A percentile compares a stretch with the other conserved stretches of the same genome.
phyloP scores from a whole-genome alignment of 2,888 invertebrate genomes.

The Hipparchia semele region DNA sequence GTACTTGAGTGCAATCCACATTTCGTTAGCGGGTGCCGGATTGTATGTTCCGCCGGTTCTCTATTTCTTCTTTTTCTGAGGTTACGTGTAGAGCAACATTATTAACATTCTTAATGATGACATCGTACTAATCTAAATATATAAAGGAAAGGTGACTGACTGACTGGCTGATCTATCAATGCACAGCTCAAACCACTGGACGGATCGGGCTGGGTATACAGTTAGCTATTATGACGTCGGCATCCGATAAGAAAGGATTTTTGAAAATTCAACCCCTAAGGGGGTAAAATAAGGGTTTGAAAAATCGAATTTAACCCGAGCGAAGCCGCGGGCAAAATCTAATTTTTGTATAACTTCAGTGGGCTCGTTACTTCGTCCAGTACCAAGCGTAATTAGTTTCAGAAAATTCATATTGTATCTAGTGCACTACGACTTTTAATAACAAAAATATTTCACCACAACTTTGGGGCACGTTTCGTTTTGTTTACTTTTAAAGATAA shows the following conservation, averaged over 20 bases:
- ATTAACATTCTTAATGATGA: not conserved
- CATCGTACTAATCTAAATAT: not conserved
- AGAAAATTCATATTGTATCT: not conserved
- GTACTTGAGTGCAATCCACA: constrained; percentile 74
- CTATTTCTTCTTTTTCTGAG: constrained; percentile 53
- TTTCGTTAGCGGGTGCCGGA: constrained; percentile 44
- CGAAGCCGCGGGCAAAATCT: not conserved
- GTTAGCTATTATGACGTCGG: too few relatives aligned
- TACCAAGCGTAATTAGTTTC: not conserved
- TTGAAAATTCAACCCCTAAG: too few relatives aligned
- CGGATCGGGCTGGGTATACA: too few relatives aligned
- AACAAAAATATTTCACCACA: not conserved
- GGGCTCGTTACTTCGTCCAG: constrained; percentile 1
- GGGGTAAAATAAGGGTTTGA: too few relatives aligned
- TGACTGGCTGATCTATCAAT: too few relatives aligned
- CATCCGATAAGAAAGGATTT: too few relatives aligned
- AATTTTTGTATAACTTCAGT: not conserved
- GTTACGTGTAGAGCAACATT: not conserved
- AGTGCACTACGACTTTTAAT: not conserved
- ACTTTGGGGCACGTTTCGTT: not conserved
- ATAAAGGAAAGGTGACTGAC: too few relatives aligned
- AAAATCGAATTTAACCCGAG: too few relatives aligned
- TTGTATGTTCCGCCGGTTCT: constrained; percentile 58
- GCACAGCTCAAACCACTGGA: too few relatives aligned
- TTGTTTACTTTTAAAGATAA: constrained; percentile 6